Evolutionary conservation across 2,113 vertebrate genomes (phyloP).

Genomic region (Acinonyx jubatus): DNA sequence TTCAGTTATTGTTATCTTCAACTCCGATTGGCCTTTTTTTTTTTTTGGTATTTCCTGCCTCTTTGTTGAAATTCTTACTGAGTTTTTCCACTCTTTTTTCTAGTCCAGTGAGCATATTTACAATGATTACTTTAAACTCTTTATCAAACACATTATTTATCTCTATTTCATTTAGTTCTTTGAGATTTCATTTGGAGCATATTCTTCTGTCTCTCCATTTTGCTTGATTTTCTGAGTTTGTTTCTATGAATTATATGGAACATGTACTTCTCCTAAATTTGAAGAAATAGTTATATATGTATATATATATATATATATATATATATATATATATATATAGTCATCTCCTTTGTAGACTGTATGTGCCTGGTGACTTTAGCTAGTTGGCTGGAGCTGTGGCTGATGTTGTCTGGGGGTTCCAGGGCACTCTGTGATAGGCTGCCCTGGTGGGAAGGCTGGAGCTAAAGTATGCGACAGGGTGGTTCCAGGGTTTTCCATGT

Average conservation of each 20-base stretch:
- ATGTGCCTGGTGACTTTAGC: neutral
- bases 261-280: neutral
- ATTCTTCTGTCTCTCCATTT: neutral
- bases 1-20: neutral
- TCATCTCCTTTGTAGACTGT: neutral
- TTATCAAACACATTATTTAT: neutral
- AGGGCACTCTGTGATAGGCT: neutral
- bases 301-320: too few relatives aligned
- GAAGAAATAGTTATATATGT: neutral
- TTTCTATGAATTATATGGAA: neutral
- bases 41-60: neutral
- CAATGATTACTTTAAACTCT: neutral
- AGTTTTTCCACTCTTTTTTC: neutral
- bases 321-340: neutral
- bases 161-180: neutral
- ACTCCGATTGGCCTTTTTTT: neutral
- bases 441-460: neutral
- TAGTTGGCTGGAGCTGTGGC: neutral
- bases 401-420: neutral
- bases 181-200: neutral
- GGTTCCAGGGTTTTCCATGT: neutral
- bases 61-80: neutral
- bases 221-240: neutral
- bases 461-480: neutral
- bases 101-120: neutral